Evolutionary conservation across 2,113 vertebrate species (phyloP), one percentile per base, ranked within the genome.

Genomic region (Austrofundulus limnaeus): DNA sequence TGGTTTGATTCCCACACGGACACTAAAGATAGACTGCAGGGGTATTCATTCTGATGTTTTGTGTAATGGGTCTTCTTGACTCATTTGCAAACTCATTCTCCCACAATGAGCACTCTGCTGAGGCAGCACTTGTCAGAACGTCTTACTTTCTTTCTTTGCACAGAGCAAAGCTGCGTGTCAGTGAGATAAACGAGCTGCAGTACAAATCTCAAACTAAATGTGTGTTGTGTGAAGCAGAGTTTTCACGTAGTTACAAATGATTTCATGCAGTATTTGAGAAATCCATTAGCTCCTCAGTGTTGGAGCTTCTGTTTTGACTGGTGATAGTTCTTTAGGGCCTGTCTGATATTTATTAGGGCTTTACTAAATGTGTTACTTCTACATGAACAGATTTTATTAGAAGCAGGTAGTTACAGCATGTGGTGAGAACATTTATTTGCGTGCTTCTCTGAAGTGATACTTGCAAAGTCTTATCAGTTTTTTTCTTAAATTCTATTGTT

Each of bases 1-100:
- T 48, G 21, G 25, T 66, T 58, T 59, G 24, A 64, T 77, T 85
- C 72, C 62, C 76, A 74, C 54, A 77, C 38, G 2, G 20, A 58
- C 13, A 59, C 66, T 79, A 61, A 74, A 83, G 57, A 60, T 74
- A 54, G 63, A 69, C 15, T 15, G 16, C 1, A 31, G 67, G 42
- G 15, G 23, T 15, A 65, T 72, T 80, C 56, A 56, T 82, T 77
- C 39, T 75, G 20, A 58, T 67, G 67, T 65, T 15, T 28, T 39
- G 55, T 71, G 66, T 64, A 31, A 72, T 75, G 52, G 52, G 43
- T 77, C 50, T 37, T 49, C 10, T 51, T 80, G 76, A 86, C 58
- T 84, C 73, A 80, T 80, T 47, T 65, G 39, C 38, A 55, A 19
- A 74, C 62, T 68, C 52, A 56, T n/a, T 63, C 55, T 78, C 76